Evolutionary conservation across 30 jellyfish, hydroid and myxozoan species (phyloP), one percentile per base, ranked within the genome.

Genomic region (Clytia hemisphaerica): DNA sequence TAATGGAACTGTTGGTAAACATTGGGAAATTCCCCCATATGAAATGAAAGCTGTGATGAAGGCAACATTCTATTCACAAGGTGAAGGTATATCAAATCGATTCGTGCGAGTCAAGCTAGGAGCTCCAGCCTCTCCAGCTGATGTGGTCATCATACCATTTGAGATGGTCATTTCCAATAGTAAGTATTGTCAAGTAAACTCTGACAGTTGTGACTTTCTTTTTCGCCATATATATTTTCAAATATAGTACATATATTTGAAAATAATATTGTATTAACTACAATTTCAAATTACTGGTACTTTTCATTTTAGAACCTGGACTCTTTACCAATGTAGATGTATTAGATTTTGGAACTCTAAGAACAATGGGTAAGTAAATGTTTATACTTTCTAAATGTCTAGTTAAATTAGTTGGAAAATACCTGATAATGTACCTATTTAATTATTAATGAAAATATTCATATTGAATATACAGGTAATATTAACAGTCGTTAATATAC

Each of bases 21-120:
- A 62, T 5, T 61, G 85, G 97, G 93, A 79, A 61, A 88, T 88
- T 14, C 97, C 94, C 66, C 94, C 97, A 10, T 88, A 79, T 36
- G 97, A 88, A 53, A 88, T 92, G 34, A 88, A 88, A 61, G 70
- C 94, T n/a, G 71, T 88, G 16, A 88, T 88, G 94, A 88, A 88
- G 46, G 93, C 93, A 4, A 76, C 94, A 1, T 88, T 68, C 65
- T 48, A 61, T 55, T 92, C 94, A 3, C 68, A 65, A 70, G 75
- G 76, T 32, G 93, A 79, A 50, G 94, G 93, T 48, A 61, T 69
- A 44, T 82, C 88, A 27, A 74, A 82, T 45, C 92, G 97, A 10
- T 88, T 88, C 68, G 85, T 88, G 18, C 78, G 97, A n/a, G 75
- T 88, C 14, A 80, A 74, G 53, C 53, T 77, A 34, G 87, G 83